Evolutionary conservation across 2,113 vertebrate species (phyloP).

Genomic region (Gavia stellata): DNA sequence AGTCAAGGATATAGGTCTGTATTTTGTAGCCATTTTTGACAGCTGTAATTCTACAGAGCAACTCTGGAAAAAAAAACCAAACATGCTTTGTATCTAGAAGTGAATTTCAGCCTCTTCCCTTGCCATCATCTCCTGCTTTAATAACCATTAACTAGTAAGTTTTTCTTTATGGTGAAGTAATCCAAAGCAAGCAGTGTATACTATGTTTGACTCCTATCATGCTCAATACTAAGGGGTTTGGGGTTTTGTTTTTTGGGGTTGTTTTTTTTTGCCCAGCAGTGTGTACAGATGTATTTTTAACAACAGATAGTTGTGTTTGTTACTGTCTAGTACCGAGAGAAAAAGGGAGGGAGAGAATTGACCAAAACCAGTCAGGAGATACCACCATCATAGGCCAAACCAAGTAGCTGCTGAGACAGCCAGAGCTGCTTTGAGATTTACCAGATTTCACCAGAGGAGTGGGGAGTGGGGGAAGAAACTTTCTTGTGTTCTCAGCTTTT

Average conservation of each 20-base stretch:
- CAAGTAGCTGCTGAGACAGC: not conserved
- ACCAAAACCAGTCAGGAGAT: not conserved
- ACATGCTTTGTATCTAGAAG: not conserved
- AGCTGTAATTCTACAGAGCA: not conserved
- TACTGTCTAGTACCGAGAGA: not conserved
- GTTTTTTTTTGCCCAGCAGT: not conserved
- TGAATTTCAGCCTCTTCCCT: not conserved
- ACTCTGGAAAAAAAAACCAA: not conserved
- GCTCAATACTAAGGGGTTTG: not conserved
- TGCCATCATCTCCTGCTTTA: not conserved
- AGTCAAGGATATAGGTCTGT: not conserved
- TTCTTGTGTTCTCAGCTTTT: conserved; percentile 55
- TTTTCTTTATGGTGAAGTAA: not conserved
- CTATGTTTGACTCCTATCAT: not conserved
- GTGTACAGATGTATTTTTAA: not conserved
- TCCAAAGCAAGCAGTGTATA: not conserved
- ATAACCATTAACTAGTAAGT: not conserved
- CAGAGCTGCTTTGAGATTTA: not conserved
- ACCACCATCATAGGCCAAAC: not conserved
- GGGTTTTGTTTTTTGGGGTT: not conserved
- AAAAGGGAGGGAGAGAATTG: not conserved
- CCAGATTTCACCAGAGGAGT: not conserved
- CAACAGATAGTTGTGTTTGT: not conserved
- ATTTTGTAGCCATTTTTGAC: conserved; percentile 17
- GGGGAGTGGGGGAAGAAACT: not conserved